Evolutionary conservation across 1,140 invertebrate genomes (phyloP), one percentile per base, ranked within the genome.

Genomic region (Maniola jurtina): DNA sequence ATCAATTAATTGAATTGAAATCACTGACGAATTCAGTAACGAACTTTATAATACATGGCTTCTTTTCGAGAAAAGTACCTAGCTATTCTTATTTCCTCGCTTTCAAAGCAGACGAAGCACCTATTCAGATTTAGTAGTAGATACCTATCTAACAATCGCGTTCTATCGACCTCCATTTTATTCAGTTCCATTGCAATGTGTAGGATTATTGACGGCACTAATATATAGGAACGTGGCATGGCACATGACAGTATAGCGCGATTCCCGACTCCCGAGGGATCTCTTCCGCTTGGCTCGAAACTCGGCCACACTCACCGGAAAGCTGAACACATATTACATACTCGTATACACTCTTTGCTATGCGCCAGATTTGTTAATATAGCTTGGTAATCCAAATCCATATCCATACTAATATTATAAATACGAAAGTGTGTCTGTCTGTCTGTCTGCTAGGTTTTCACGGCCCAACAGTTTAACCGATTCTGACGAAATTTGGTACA

Each of bases 181-280:
- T 66, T 57, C 55, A 54, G 14, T 34, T 47, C 0, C 56, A 36
- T 59, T 52, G 59, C 57, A 38, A 16, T 9, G 52, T 58, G 61
- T 61, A 50, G 66, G 70, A 77, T 77, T 72, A 71, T 65, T 65
- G 72, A 73, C 70, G 57, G 64, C 60, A 60, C 36, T 71, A 67
- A 66, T 25, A 25, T 25, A 25, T 63, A 63, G 62, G 64, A 58
- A 59, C 69, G 56, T 47, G 25, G 58, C 71, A 64, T 25, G 25
- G 25, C 38, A 40, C 68, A 42, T 70, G 74, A 81, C 77, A 84
- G 79, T 79, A 69, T 66, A 55, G 61, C 58, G 63, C 73, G 77
- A 77, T 76, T 77, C 79, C 73, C 73, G 77, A 77, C 75, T 77
- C 79, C 73, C 77, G 57, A 52, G 75, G 77, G 80, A 81, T 80